Percentiles rank a stretch among this genome's conserved stretches.
These are phyloP conservation scores for Clitarchus hookeri DNA, from an alignment of 2,888 invertebrate genomes.

Conservation along the genomic window DNA sequence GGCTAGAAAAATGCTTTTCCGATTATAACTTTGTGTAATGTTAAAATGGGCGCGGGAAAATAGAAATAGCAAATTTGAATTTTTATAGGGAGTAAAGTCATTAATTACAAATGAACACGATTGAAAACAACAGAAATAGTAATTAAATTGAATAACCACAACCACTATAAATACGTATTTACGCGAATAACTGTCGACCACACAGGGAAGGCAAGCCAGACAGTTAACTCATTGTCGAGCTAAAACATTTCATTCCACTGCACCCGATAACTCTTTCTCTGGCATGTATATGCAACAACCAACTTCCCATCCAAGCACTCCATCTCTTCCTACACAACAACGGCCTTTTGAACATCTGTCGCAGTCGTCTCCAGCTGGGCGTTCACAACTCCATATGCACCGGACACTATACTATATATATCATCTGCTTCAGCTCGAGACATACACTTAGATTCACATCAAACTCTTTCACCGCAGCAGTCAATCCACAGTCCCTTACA, in stretches of 20 bases:
- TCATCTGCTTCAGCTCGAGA: not conserved
- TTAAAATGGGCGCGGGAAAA: no score
- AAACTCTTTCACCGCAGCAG: not conserved
- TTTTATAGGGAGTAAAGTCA: no score
- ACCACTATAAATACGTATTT: no score
- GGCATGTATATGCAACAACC: not conserved
- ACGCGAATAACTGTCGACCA: no score
- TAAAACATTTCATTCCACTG: not conserved
- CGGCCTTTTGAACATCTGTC: not conserved
- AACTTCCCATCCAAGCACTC: not conserved
- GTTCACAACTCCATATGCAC: not conserved
- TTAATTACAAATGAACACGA: no score
- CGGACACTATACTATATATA: not conserved
- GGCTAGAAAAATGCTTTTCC: no score
- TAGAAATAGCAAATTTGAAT: no score
- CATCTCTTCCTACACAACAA: not conserved
- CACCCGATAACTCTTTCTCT: not conserved
- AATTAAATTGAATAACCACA: no score
- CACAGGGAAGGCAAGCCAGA: no score
- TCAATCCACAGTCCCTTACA: not conserved
- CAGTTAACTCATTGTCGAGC: not conserved
- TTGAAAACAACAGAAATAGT: no score
- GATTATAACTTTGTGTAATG: no score
- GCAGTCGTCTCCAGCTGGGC: not conserved
- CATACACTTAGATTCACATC: not conserved